phyloP scores from a whole-genome alignment of 30 jellyfish, hydroid and myxozoan genomes.

The Catostylus mosaicus region DNA sequence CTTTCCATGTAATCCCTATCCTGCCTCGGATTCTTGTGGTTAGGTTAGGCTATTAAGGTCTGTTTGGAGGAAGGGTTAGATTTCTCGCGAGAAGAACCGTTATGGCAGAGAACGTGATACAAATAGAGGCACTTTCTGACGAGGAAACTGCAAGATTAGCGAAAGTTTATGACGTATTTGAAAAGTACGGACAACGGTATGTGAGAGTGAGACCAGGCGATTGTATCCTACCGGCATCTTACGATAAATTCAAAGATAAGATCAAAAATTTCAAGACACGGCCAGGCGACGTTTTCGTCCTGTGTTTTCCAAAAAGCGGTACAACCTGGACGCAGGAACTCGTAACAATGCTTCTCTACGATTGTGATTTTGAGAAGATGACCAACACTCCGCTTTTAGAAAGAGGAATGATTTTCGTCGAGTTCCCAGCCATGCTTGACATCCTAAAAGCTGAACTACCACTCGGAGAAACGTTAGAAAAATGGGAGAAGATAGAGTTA shows the following conservation, averaged over 20 bases:
- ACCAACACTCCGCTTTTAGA: neutral
- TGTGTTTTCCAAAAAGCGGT: constrained; percentile 38
- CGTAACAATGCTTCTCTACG: neutral
- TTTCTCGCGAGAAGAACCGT: no score
- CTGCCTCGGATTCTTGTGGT: no score
- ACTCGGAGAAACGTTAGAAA: neutral
- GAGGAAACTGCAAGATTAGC: neutral
- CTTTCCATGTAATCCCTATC: no score
- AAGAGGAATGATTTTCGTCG: constrained; percentile 17
- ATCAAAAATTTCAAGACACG: constrained; percentile 13
- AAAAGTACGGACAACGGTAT: constrained; percentile 6
- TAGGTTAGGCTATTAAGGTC: no score
- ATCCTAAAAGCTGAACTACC: neutral
- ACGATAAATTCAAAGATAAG: constrained; percentile 17
- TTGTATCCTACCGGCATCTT: constrained; percentile 27
- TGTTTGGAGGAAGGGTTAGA: no score
- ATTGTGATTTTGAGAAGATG: neutral
- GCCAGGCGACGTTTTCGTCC: constrained; percentile 24
- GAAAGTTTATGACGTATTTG: constrained; percentile 3
- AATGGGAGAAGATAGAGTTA: no score
- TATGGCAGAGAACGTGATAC: no score
- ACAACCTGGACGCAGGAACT: constrained; percentile 45
- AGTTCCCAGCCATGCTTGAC: constrained; percentile 10
- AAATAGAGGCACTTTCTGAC: neutral
- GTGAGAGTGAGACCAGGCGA: constrained; percentile 35